Percentiles rank a stretch among this genome's conserved stretches.
Evolutionary conservation across 2,797 vertebrate genomes (phyloP).

Genomic region (Peromyscus nudipes): DNA sequence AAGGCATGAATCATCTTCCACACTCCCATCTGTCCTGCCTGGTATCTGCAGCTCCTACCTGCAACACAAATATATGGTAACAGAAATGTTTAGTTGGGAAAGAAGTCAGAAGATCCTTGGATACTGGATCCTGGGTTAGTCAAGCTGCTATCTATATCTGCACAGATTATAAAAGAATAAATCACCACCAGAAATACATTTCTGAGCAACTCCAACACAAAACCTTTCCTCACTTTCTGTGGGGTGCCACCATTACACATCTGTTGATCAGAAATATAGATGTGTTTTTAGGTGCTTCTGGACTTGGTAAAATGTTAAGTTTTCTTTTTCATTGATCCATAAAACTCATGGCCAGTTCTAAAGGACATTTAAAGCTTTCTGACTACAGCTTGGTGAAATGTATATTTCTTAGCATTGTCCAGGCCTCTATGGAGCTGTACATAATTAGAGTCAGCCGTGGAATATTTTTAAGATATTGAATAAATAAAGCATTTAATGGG

Average conservation of each 20-base stretch:
- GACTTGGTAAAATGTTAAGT: not conserved
- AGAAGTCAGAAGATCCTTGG: not conserved
- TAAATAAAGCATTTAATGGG: slow-evolving; percentile 16
- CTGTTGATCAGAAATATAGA: not conserved
- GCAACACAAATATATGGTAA: not conserved
- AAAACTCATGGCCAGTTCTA: not conserved
- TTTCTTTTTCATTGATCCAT: not conserved
- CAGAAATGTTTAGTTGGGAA: not conserved
- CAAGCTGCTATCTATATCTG: not conserved
- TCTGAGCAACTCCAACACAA: not conserved
- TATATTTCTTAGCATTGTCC: not conserved
- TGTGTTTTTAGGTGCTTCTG: not conserved
- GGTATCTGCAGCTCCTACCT: not conserved
- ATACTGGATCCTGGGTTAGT: not conserved
- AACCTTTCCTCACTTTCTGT: not conserved
- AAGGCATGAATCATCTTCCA: not conserved
- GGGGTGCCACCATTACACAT: not conserved
- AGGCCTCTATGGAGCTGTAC: not conserved
- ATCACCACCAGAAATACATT: not conserved
- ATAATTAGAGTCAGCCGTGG: not conserved
- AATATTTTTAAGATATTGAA: slow-evolving; percentile 10
- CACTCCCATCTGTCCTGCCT: not conserved
- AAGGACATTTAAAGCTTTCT: not conserved
- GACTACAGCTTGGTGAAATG: not conserved
- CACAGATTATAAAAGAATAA: not conserved